phyloP scores from a whole-genome alignment of 1,140 invertebrate genomes.

The Drosophila simulans region DNA sequence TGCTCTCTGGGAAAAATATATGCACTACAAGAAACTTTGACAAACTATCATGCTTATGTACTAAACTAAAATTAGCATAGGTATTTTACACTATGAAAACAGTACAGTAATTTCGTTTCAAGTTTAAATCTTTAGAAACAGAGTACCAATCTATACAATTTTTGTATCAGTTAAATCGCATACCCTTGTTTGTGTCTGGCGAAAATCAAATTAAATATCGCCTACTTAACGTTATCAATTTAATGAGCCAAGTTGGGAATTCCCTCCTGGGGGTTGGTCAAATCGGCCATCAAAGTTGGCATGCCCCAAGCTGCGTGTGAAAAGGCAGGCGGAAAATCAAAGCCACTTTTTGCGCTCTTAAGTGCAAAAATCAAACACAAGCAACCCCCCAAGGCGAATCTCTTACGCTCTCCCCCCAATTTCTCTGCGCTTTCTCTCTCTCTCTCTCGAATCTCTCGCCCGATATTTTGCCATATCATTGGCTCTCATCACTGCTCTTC shows the following conservation, averaged over 20 bases:
- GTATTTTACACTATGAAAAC: too few relatives aligned
- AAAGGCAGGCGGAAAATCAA: conserved; percentile 52
- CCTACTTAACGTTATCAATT: conserved; percentile 41
- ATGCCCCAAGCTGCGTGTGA: conserved; percentile 16
- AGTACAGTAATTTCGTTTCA: too few relatives aligned
- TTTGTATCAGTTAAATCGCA: background rate
- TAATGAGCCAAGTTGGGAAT: conserved; percentile 32
- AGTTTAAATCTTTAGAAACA: too few relatives aligned
- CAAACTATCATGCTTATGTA: too few relatives aligned
- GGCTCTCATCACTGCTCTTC: conserved; percentile 36
- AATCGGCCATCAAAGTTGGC: conserved; percentile 30
- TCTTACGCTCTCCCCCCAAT: background rate
- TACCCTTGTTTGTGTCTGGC: background rate
- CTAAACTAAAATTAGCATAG: too few relatives aligned
- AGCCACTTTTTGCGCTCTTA: conserved; percentile 74
- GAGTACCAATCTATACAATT: background rate
- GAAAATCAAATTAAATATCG: conserved; percentile 30
- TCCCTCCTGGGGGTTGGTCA: conserved; percentile 35
- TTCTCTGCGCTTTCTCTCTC: conserved; percentile 1
- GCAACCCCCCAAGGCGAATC: conserved; percentile 32
- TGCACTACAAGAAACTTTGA: background rate
- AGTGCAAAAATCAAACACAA: conserved; percentile 73
- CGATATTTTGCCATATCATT: conserved; percentile 7
- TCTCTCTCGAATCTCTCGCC: conserved; percentile 16
- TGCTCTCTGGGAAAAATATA: background rate